Conservation (phyloP, 2,888 invertebrate genomes). For the Athrips mouffetella region DNA sequence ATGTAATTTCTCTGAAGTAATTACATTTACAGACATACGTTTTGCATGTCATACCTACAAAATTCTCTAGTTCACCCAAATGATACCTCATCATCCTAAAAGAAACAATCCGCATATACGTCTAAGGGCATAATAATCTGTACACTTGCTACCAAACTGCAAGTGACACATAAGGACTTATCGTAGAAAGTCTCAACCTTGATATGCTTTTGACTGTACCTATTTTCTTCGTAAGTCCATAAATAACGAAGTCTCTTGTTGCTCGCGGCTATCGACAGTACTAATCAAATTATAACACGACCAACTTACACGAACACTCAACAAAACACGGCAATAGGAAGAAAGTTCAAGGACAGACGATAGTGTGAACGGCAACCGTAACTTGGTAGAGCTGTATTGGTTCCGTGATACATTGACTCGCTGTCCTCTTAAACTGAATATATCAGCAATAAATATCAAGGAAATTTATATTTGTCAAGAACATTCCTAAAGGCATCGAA, state of each 20-base stretch:
- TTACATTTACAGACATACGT: too few species aligned
- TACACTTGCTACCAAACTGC: too few species aligned
- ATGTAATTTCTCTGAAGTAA: too few species aligned
- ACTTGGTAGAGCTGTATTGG: not conserved
- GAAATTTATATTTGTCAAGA: slow-evolving; percentile 4
- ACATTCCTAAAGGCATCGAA: not conserved
- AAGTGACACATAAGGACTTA: too few species aligned
- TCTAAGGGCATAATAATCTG: too few species aligned
- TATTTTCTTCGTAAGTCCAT: not conserved
- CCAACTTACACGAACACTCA: not conserved
- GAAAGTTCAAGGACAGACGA: not conserved
- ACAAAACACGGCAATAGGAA: not conserved
- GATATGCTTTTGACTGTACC: too few species aligned
- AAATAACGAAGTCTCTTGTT: slow-evolving; percentile 7
- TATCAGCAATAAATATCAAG: not conserved
- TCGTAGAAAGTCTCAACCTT: too few species aligned
- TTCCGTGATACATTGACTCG: slow-evolving; percentile 8
- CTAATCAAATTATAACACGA: slow-evolving; percentile 8
- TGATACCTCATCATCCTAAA: not conserved
- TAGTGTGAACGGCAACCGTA: not conserved
- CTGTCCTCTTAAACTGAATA: slow-evolving; percentile 10
- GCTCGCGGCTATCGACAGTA: not conserved
- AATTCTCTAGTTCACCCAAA: too few species aligned
- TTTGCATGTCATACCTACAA: too few species aligned
- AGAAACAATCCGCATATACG: too few species aligned